phyloP scores from a whole-genome alignment of 2,797 vertebrate genomes.

The Malacoctenus gilli region DNA sequence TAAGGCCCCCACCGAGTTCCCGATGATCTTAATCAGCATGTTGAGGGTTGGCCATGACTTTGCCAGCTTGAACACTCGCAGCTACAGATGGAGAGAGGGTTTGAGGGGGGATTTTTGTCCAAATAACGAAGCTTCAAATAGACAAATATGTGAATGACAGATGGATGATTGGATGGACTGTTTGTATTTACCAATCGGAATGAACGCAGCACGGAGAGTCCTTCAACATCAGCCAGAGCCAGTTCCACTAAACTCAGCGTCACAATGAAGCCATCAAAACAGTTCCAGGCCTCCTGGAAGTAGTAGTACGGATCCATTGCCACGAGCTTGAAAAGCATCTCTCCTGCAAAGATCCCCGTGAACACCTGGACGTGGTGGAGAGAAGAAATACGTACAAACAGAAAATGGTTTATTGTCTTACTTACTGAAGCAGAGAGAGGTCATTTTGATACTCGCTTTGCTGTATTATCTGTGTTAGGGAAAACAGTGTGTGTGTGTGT shows the following conservation, averaged over 20 bases:
- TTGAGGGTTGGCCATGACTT: constrained; percentile 99
- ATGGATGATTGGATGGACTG: no score
- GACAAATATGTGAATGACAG: no score
- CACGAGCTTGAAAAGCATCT: constrained; percentile 98
- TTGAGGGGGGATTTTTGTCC: constrained; percentile 12
- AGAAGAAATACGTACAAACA: constrained; percentile 24
- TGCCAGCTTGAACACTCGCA: constrained; percentile 98
- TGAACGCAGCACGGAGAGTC: constrained; percentile 96
- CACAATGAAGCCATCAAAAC: constrained; percentile 98
- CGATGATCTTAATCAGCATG: constrained; percentile 99
- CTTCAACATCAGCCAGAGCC: constrained; percentile 93
- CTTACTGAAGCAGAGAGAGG: neutral
- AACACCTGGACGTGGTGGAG: constrained; percentile 85
- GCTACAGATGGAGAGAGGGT: constrained; percentile 70
- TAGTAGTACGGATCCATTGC: constrained; percentile 99
- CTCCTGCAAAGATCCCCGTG: constrained; percentile 98
- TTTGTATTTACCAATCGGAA: constrained; percentile 92
- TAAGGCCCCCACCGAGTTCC: constrained; percentile 97
- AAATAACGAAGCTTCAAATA: constrained; percentile 22
- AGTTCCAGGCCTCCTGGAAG: constrained; percentile 99
- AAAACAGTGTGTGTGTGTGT: no score
- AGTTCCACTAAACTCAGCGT: constrained; percentile 97
- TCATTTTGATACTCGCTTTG: neutral
- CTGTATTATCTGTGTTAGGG: neutral
- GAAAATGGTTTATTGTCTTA: neutral